Conservation (phyloP, 2,113 vertebrate species). For the Deroptyus accipitrinus region DNA sequence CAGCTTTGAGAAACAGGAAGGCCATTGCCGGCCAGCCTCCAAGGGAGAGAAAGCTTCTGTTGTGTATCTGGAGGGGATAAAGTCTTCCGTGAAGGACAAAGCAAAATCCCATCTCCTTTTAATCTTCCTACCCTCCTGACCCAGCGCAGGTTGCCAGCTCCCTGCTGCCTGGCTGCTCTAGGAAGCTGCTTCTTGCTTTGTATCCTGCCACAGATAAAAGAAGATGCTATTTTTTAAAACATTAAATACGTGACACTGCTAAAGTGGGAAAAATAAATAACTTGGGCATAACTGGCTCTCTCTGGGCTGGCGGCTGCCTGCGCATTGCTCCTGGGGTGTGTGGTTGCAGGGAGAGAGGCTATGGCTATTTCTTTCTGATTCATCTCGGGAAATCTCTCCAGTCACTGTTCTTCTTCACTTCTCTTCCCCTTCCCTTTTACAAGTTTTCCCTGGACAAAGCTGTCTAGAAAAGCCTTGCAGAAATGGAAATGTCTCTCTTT, state of each 20-base stretch:
- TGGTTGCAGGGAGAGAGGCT: neutral
- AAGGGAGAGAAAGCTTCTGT: constrained; percentile 56
- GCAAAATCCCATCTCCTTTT: constrained; percentile 63
- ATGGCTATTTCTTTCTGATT: neutral
- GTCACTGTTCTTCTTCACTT: neutral
- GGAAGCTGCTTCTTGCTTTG: constrained; percentile 48
- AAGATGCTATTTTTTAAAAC: neutral
- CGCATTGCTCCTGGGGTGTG: neutral
- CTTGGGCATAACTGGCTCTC: constrained; percentile 2
- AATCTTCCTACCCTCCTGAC: constrained; percentile 63
- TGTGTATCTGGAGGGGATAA: constrained; percentile 62
- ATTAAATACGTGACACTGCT: neutral
- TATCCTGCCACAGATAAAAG: neutral
- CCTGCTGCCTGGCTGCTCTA: constrained; percentile 40
- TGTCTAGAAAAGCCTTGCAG: neutral
- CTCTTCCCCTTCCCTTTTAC: neutral
- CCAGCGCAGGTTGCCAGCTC: constrained; percentile 57
- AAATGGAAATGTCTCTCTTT: constrained; percentile 9
- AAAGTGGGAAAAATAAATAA: constrained; percentile 41
- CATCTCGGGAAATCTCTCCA: constrained; percentile 15
- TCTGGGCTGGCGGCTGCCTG: neutral
- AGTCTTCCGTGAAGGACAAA: constrained; percentile 66
- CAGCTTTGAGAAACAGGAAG: constrained; percentile 41
- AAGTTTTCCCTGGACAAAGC: neutral
- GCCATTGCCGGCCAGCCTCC: constrained; percentile 17